A percentile compares a stretch with the other conserved stretches of the same genome.
Conservation (phyloP, 2,888 invertebrate species). For the Unio pictorum region DNA sequence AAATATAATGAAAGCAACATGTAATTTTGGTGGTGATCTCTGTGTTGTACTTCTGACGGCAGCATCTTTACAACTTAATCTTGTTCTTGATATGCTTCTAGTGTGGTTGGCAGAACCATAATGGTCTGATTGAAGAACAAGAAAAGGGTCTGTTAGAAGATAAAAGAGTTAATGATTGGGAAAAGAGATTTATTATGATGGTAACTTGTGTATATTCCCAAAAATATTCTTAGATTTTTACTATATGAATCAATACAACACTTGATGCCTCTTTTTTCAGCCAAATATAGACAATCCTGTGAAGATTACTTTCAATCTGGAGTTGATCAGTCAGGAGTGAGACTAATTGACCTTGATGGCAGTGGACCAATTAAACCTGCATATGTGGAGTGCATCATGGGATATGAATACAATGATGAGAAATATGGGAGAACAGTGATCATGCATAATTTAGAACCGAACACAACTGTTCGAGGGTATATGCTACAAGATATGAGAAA, state of each 20-base stretch:
- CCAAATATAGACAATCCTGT: slow-evolving; percentile 91
- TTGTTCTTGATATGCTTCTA: too few relatives aligned
- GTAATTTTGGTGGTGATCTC: too few relatives aligned
- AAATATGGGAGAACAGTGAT: slow-evolving; percentile 54
- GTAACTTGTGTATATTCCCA: neutral
- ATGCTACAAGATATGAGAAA: slow-evolving; percentile 57
- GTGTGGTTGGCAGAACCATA: too few relatives aligned
- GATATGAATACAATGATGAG: slow-evolving; percentile 30
- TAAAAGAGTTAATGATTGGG: too few relatives aligned
- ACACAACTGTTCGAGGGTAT: slow-evolving; percentile 48
- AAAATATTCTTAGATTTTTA: neutral
- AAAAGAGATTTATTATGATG: too few relatives aligned
- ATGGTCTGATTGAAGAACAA: too few relatives aligned
- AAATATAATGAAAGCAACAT: too few relatives aligned
- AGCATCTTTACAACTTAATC: too few relatives aligned
- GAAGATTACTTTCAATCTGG: slow-evolving; percentile 92
- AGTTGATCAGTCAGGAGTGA: slow-evolving; percentile 90
- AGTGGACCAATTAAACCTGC: slow-evolving; percentile 93
- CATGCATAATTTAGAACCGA: slow-evolving; percentile 56
- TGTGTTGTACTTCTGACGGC: too few relatives aligned
- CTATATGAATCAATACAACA: too few relatives aligned
- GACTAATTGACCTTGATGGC: slow-evolving; percentile 93
- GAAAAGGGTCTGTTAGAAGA: too few relatives aligned
- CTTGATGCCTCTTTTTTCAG: slow-evolving; percentile 71
- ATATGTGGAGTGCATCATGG: slow-evolving; percentile 92